Evolutionary conservation across 1,140 invertebrate genomes (phyloP).

Genomic region (Homalodisca vitripennis): DNA sequence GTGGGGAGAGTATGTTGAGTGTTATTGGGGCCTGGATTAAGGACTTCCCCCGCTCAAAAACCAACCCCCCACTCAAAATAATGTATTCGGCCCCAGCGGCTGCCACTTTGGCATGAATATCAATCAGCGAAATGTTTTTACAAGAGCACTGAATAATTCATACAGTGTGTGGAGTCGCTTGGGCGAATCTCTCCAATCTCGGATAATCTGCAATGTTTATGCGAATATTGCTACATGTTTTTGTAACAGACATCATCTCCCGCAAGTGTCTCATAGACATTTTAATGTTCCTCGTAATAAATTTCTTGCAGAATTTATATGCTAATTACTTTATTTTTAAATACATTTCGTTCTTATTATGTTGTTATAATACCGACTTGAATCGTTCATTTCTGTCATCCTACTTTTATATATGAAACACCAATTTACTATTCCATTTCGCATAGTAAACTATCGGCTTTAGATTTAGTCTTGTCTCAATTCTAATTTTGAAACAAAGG

Average conservation of each 20-base stretch:
- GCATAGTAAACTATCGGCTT: no score
- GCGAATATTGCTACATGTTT: conserved; percentile 20
- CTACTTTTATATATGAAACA: no score
- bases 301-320: no score
- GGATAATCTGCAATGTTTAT: conserved; percentile 14
- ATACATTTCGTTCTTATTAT: no score
- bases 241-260: background rate
- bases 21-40: background rate
- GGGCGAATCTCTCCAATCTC: background rate
- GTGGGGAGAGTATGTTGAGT: background rate
- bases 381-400: no score
- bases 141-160: conserved; percentile 18
- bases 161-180: background rate
- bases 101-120: conserved; percentile 26
- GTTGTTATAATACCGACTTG: no score
- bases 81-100: conserved; percentile 20
- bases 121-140: conserved; percentile 26
- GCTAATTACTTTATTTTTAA: no score
- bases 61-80: conserved; percentile 12
- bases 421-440: no score
- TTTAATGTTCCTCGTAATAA: no score
- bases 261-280: no score
- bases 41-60: conserved; percentile 8
- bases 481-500: no score
- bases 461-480: no score